Evolutionary conservation across 37 sponge, comb jelly and placozoan species (phyloP), one percentile per base, ranked within the genome.

Genomic region (Halisarca cf. caerulea): DNA sequence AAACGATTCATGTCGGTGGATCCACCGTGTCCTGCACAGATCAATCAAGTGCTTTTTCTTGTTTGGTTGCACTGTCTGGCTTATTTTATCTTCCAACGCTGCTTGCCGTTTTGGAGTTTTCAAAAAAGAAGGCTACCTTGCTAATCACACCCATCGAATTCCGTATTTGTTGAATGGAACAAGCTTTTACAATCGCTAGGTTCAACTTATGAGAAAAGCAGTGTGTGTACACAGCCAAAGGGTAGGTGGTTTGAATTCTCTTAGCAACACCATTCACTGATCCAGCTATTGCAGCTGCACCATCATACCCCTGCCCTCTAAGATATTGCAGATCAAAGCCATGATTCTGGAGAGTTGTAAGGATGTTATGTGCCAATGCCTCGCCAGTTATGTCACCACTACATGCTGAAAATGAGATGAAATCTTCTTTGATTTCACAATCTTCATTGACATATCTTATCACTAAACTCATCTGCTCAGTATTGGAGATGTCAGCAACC

Each of bases 251-350:
- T 27, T 55, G 21, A 28, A 51, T 34, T 23, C 21, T n/a, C 11
- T 27, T 36, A 33, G 21, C n/a, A 24, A 28, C 59, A 8, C 80
- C 80, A 24, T 35, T 51, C n/a, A 57, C 21, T 51, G 17, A 11
- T 7, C 80, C 80, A 53, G 7, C 42, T 38, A 60, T 82, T 35
- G 15, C 60, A 7, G 66, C 36, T 25, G 82, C 82, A 20, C 82
- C 82, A 60, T 82, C 82, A 33, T 82, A 82, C 11, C 80, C 70
- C 34, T 66, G 70, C 14, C 70, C 70, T 66, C 70, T 66, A 17
- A 79, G 58, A 79, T 33, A 32, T 23, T 47, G 8, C 17, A 55
- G 11, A 51, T 79, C 75, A 8, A 73, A 42, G 8, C 75, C 75
- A 18, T 30, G 57, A 73, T 11, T 73, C 41, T 73, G 41, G 14